Conservation (phyloP, 2,888 invertebrate species). For the Therioaphis trifolii region DNA sequence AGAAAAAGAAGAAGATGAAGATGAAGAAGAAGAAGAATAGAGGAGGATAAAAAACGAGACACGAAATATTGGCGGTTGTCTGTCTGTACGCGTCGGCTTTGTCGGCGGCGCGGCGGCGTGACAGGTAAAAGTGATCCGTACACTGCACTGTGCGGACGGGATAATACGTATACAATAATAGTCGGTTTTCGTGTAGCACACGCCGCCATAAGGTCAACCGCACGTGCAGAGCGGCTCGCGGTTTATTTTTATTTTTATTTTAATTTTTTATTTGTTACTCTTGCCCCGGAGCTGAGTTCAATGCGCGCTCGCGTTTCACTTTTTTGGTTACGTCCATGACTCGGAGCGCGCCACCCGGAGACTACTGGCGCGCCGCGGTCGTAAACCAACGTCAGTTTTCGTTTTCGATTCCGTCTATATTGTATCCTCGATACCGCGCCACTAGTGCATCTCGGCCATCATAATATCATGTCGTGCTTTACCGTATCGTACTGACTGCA, state of each 20-base stretch:
- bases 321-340: conserved; percentile 54
- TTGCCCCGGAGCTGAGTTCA: conserved; percentile 49
- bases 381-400: conserved; percentile 30
- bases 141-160: not conserved
- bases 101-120: not conserved
- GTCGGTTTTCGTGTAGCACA: not conserved
- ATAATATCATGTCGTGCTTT: too few relatives aligned
- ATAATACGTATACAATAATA: too few relatives aligned
- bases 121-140: conserved; percentile 38
- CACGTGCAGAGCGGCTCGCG: conserved; percentile 7
- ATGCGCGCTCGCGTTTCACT: conserved; percentile 51
- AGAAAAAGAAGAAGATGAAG: not conserved
- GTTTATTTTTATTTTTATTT: conserved; percentile 25
- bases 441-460: too few relatives aligned
- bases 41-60: not conserved
- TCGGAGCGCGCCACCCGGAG: conserved; percentile 6
- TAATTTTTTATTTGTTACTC: not conserved
- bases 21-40: not conserved
- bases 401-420: conserved; percentile 13
- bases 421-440: conserved; percentile 1
- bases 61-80: not conserved
- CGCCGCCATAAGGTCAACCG: conserved; percentile 54
- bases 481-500: too few relatives aligned
- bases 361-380: too few relatives aligned
- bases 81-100: not conserved